phyloP scores from a whole-genome alignment of 2,113 vertebrate genomes.

The Zosterops hypoxanthus region DNA sequence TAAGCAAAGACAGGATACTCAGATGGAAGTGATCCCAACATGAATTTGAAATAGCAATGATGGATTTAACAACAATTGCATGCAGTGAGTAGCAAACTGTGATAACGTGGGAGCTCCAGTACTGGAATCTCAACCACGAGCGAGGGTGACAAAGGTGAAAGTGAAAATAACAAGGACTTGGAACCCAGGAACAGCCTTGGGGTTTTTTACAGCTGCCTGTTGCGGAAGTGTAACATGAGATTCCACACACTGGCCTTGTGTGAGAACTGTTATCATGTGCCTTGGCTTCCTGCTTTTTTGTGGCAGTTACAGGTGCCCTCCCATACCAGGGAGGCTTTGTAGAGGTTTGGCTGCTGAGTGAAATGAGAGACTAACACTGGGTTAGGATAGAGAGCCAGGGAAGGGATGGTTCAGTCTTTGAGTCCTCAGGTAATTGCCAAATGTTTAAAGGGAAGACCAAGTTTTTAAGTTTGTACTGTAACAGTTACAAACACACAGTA shows the following conservation, averaged over 20 bases:
- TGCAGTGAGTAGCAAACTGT: background rate
- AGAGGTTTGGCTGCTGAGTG: background rate
- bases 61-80: background rate
- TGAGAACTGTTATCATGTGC: background rate
- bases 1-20: background rate
- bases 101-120: background rate
- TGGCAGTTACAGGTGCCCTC: accelerated
- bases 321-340: accelerated
- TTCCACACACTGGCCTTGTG: background rate
- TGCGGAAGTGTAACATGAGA: background rate
- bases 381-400: background rate
- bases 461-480: background rate
- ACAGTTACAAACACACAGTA: background rate
- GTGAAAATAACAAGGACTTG: background rate
- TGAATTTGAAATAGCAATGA: background rate
- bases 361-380: accelerated
- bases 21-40: background rate
- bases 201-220: background rate
- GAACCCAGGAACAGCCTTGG: background rate
- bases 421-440: background rate
- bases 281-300: background rate
- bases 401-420: accelerated
- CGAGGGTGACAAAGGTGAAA: background rate
- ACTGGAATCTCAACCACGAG: background rate
- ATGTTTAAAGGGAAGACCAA: background rate